Conservation (phyloP, 2,113 vertebrate genomes). For the Callipepla squamata region DNA sequence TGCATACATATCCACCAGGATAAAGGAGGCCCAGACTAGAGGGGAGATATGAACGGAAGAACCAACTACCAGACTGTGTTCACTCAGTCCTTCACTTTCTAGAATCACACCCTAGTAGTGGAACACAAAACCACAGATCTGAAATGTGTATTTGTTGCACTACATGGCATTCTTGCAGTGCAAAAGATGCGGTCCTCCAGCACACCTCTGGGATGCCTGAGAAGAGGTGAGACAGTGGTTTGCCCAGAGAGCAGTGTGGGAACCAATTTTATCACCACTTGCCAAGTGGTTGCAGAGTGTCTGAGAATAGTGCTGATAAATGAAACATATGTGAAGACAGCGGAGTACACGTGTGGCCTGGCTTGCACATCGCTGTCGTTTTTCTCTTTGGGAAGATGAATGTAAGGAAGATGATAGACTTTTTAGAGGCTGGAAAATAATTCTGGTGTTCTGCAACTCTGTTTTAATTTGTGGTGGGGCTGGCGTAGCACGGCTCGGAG, state of each 20-base stretch:
- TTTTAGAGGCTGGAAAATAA: neutral
- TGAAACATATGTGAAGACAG: conserved; percentile 18
- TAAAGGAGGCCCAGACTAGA: neutral
- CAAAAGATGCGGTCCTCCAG: neutral
- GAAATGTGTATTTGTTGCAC: neutral
- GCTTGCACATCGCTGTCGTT: neutral
- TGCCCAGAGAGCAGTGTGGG: neutral
- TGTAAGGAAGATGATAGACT: neutral
- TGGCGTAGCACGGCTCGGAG: rapidly evolving
- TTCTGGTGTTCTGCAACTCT: neutral
- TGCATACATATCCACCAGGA: neutral
- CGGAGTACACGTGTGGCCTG: neutral
- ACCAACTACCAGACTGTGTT: neutral
- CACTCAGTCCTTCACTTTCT: neutral
- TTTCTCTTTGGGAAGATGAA: conserved; percentile 31
- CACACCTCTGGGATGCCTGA: neutral
- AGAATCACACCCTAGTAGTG: rapidly evolving
- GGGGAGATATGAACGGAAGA: neutral
- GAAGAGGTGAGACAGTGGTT: neutral
- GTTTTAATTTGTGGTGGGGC: neutral
- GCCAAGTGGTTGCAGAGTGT: neutral
- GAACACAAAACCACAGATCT: rapidly evolving
- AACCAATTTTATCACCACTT: neutral
- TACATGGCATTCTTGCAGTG: neutral
- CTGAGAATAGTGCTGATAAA: conserved; percentile 13